Base-by-base conservation (phyloP, 1,140 invertebrate species). In the Asobara japonica region DNA sequence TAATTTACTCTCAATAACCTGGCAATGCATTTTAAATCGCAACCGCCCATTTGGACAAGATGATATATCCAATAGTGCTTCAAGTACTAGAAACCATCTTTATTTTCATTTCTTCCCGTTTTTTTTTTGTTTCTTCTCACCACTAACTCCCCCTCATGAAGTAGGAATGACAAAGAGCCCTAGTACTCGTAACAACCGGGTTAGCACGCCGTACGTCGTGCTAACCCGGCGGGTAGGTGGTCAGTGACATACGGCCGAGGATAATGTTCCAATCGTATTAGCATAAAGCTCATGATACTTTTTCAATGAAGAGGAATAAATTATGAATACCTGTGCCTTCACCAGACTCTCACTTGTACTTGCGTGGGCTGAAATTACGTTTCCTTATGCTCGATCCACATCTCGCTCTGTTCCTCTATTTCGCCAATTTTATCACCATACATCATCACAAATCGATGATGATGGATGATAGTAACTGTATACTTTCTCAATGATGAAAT, bases 191-290 rank as follows among this genome's bases (percentile, higher is more conserved):
- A 69, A 41, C 25, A 65, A 75, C 66, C 66, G 16, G 69, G 69
- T 69, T 62, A 66, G 66, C 61, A 69, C 67, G 22, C 48, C 22
- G 67, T 69, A 69, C 48, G 41, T 56, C 16, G 65, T 68, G 30
- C n/a, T 38, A 30, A 30, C 56, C 45, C 69, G 73, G 76, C 78
- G 76, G 60, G 81, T 83, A 85, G 83, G 82, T 84, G 82, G 82
- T 84, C 81, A 82, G 79, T 84, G 83, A 85, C 81, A 82, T 80
- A 83, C 76, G 79, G 68, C 73, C 67, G 65, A 51, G 77, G 77
- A 79, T 84, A 84, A 85, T 80, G 70, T 79, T 76, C 72, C 68
- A 72, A 71, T 72, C 71, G 75, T 77, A 84, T 85, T 83, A 83
- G 76, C 83, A 83, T 83, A 82, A 84, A 76, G 76, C 74, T 79